Conservation (phyloP, 2,888 invertebrate species). For the Lacanobia oleracea region DNA sequence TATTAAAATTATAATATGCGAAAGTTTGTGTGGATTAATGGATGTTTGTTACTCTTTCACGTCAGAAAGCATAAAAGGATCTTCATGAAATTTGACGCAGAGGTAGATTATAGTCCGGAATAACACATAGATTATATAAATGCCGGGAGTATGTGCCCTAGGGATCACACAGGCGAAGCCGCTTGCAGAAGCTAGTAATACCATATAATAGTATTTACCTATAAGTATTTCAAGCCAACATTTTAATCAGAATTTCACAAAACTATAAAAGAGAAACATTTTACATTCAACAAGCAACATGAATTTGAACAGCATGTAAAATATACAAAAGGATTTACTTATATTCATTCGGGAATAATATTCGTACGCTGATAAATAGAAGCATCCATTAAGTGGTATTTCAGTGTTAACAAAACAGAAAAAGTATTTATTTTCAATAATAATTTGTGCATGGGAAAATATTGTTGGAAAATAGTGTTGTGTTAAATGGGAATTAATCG, state of each 20-base stretch:
- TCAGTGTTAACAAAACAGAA: slow-evolving; percentile 13
- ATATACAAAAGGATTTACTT: slow-evolving; percentile 9
- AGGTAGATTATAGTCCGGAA: too few species aligned
- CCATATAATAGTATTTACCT: too few species aligned
- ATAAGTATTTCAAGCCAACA: not conserved
- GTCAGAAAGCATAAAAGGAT: too few species aligned
- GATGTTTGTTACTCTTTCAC: too few species aligned
- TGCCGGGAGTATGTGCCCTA: too few species aligned
- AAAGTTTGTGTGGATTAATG: too few species aligned
- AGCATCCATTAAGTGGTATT: slow-evolving; percentile 15
- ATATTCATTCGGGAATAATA: slow-evolving; percentile 16
- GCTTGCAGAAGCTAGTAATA: too few species aligned
- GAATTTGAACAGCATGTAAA: slow-evolving; percentile 20
- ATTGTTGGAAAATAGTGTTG: not conserved
- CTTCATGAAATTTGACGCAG: too few species aligned
- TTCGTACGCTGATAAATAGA: slow-evolving; percentile 6
- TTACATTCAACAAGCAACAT: slow-evolving; percentile 5
- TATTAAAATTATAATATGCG: too few species aligned
- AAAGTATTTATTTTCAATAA: not conserved
- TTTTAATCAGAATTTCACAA: not conserved
- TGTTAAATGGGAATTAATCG: not conserved
- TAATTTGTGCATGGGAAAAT: slow-evolving; percentile 1
- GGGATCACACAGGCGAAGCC: too few species aligned
- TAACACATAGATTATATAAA: too few species aligned
- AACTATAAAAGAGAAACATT: not conserved